Percentiles rank a stretch among this genome's conserved stretches.
phyloP scores from a whole-genome alignment of 2,888 invertebrate genomes.

The Eilema griseolum region DNA sequence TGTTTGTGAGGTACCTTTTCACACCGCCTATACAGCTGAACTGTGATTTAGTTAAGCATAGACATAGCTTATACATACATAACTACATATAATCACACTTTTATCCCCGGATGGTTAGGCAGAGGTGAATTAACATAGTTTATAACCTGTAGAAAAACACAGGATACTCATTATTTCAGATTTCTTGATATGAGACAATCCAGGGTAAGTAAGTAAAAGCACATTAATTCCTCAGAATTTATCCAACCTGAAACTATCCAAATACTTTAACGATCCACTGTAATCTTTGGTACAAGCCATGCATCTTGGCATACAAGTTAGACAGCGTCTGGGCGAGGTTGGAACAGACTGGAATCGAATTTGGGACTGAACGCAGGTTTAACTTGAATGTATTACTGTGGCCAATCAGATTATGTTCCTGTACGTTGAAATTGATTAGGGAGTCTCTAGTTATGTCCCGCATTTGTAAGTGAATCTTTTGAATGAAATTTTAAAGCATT shows the following conservation, averaged over 20 bases:
- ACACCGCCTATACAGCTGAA: not conserved
- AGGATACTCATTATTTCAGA: not conserved
- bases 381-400: not conserved
- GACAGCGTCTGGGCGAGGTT: slow-evolving; percentile 42
- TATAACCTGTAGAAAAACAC: not conserved
- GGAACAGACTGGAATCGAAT: slow-evolving; percentile 20
- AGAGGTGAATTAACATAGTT: too few species aligned
- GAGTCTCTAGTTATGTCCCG: not conserved
- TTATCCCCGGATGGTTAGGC: too few species aligned
- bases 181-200: too few species aligned
- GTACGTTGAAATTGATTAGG: not conserved
- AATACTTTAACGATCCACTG: not conserved
- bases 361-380: not conserved
- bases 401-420: not conserved
- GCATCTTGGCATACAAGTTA: slow-evolving; percentile 14
- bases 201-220: too few species aligned
- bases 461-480: not conserved
- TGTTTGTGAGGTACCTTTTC: not conserved
- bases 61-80: too few species aligned
- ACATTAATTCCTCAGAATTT: not conserved
- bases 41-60: not conserved
- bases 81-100: too few species aligned
- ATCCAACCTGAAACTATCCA: not conserved
- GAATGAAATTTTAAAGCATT: too few species aligned
- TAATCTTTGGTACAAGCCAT: slow-evolving; percentile 16